phyloP scores from a whole-genome alignment of 2,888 invertebrate genomes.

The Neoascia interrupta region DNA sequence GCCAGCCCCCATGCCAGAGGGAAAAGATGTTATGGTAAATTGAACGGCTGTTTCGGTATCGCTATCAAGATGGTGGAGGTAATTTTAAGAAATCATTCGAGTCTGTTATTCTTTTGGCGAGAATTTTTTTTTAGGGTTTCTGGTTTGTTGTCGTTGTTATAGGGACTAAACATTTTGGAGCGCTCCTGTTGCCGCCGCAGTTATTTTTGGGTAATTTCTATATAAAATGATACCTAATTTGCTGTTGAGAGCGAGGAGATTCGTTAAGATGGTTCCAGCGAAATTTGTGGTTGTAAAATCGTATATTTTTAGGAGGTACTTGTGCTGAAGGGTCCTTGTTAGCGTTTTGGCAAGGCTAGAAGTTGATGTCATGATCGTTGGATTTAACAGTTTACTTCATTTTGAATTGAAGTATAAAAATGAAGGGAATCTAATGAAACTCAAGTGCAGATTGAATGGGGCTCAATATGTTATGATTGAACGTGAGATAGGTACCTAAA shows the following conservation, averaged over 20 bases:
- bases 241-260: constrained; percentile 56
- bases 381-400: constrained; percentile 50
- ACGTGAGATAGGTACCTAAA: constrained; percentile 1
- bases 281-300: constrained; percentile 59
- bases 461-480: constrained; percentile 35
- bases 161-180: neutral
- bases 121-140: constrained; percentile 1
- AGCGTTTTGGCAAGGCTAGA: neutral
- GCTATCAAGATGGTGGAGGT: constrained; percentile 67
- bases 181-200: too few relatives aligned
- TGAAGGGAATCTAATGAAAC: constrained; percentile 29
- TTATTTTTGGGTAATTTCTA: constrained; percentile 52
- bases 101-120: constrained; percentile 59
- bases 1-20: constrained; percentile 4
- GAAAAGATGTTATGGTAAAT: constrained; percentile 68
- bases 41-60: constrained; percentile 68
- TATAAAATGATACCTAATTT: constrained; percentile 67
- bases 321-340: constrained; percentile 20
- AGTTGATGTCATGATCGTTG: constrained; percentile 53
- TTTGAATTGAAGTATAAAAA: constrained; percentile 59
- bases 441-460: constrained; percentile 40
- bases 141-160: constrained; percentile 29
- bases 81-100: constrained; percentile 62
- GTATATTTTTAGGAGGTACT: constrained; percentile 59
- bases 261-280: constrained; percentile 30